A percentile compares a stretch with the other conserved stretches of the same genome.
Evolutionary conservation across 1,140 invertebrate genomes (phyloP).

Genomic region (Drosophila nebulosa): DNA sequence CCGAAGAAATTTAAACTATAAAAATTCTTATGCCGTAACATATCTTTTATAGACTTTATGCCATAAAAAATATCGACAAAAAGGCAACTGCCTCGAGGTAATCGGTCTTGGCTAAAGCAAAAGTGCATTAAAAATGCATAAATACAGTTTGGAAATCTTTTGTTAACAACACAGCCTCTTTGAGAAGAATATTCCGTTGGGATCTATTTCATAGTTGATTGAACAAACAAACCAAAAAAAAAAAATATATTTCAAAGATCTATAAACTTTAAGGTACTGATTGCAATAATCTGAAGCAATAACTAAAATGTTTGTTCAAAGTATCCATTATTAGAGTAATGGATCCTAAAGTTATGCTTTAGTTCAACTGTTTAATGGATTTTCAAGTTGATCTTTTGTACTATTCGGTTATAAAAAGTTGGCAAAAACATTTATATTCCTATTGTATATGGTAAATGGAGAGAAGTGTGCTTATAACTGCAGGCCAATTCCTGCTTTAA

Average conservation of each 20-base stretch:
- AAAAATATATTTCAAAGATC: too few species aligned
- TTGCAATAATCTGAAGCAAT: too few species aligned
- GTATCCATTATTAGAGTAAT: too few species aligned
- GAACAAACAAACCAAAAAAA: too few species aligned
- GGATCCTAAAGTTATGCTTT: background rate
- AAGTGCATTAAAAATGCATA: background rate
- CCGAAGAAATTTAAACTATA: background rate
- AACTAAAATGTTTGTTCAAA: too few species aligned
- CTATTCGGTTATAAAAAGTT: background rate
- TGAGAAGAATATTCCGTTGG: too few species aligned
- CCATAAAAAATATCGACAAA: background rate
- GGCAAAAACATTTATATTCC: background rate
- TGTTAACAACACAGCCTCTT: background rate
- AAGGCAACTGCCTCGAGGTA: background rate
- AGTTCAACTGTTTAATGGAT: background rate
- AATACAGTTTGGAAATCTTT: background rate
- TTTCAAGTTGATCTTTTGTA: too few species aligned
- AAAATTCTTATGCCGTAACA: background rate
- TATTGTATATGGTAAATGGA: background rate
- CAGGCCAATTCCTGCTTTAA: constrained; percentile 65
- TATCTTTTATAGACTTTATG: background rate
- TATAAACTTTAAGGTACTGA: too few species aligned
- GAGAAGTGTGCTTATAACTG: constrained; percentile 25
- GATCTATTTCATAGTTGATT: too few species aligned
- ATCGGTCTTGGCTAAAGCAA: background rate